Conservation (phyloP, 2,797 vertebrate genomes). For the Alfaro cultratus region DNA sequence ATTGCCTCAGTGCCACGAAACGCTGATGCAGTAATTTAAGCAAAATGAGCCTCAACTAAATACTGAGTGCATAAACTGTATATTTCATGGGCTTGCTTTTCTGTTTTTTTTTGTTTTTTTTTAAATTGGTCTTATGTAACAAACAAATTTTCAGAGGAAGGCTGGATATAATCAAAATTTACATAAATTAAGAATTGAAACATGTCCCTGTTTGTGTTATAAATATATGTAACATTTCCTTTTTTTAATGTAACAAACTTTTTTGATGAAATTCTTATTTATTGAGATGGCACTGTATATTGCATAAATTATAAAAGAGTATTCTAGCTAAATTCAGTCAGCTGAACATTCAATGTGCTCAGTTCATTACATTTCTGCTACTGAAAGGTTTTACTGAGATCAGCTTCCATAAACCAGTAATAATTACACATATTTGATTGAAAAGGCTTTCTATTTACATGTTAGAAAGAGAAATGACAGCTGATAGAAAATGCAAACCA, state of each 20-base stretch:
- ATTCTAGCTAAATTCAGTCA: neutral
- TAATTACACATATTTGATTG: constrained; percentile 13
- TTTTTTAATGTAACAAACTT: neutral
- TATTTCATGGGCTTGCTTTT: neutral
- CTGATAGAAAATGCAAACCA: constrained; percentile 68
- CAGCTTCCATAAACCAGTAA: constrained; percentile 27
- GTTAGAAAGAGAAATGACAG: constrained; percentile 1
- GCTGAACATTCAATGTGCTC: neutral
- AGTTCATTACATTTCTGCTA: neutral
- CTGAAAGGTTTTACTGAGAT: constrained; percentile 18
- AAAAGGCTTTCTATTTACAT: constrained; percentile 14
- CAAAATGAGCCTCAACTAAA: neutral
- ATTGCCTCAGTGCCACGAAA: neutral
- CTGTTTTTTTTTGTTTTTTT: neutral
- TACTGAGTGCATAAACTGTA: neutral
- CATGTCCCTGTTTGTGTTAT: neutral
- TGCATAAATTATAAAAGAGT: neutral
- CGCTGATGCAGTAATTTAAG: neutral
- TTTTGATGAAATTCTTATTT: neutral
- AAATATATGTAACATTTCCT: neutral
- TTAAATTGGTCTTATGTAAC: neutral
- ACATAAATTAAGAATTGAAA: neutral
- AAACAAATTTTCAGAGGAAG: neutral
- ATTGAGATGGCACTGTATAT: neutral
- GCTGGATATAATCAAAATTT: neutral